phyloP scores from a whole-genome alignment of 2,113 vertebrate genomes.

The Hemiscyllium ocellatum region DNA sequence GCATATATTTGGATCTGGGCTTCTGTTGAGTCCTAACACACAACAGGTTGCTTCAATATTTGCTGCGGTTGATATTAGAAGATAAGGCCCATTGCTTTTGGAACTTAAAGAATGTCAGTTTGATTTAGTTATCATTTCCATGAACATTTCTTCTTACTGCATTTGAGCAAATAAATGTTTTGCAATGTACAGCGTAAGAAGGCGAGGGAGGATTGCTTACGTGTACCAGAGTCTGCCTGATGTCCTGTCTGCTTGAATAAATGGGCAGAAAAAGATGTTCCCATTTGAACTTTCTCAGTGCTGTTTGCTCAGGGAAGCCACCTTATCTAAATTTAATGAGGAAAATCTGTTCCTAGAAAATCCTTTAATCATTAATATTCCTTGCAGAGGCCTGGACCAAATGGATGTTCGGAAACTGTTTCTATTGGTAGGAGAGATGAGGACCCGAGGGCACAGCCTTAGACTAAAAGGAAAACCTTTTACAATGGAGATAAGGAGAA shows the following conservation, averaged over 20 bases:
- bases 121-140: not conserved
- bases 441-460: too few relatives aligned
- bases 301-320: not conserved
- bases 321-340: not conserved
- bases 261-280: not conserved
- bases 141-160: not conserved
- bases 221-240: not conserved
- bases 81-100: not conserved
- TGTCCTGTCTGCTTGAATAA: not conserved
- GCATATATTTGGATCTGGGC: too few relatives aligned
- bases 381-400: not conserved
- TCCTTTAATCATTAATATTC: not conserved
- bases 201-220: not conserved
- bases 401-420: too few relatives aligned
- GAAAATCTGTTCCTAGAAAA: not conserved
- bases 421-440: too few relatives aligned
- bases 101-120: not conserved
- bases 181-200: not conserved
- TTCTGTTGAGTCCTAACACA: too few relatives aligned
- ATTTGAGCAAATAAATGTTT: not conserved
- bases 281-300: not conserved
- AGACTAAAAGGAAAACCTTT: too few relatives aligned
- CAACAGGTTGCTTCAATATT: too few relatives aligned
- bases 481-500: too few relatives aligned
- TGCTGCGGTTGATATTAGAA: too few relatives aligned